Evolutionary conservation across 1,140 invertebrate species (phyloP).

Genomic region (Solen grandis): DNA sequence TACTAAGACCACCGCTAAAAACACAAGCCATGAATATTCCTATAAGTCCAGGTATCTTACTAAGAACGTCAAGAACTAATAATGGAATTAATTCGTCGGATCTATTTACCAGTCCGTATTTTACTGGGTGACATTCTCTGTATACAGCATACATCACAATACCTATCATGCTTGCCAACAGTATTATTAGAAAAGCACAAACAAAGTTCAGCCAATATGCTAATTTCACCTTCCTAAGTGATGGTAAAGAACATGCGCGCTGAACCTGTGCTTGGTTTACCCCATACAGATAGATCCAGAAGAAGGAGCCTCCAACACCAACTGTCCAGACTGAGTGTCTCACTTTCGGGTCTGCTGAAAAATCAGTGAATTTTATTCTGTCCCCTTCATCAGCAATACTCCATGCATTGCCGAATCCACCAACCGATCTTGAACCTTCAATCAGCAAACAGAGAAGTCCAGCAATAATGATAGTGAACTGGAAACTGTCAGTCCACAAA

Average conservation of each 20-base stretch:
- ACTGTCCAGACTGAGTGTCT: conserved; percentile 93
- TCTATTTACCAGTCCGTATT: conserved; percentile 80
- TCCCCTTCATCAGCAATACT: conserved; percentile 80
- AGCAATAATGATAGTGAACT: too few species aligned
- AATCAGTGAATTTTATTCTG: conserved; percentile 85
- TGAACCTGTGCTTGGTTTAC: conserved; percentile 95
- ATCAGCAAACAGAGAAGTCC: conserved; percentile 89
- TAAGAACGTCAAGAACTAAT: conserved; percentile 90
- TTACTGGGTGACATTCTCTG: too few species aligned
- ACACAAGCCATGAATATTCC: conserved; percentile 95
- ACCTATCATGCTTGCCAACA: conserved; percentile 89
- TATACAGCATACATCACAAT: too few species aligned
- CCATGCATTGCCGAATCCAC: conserved; percentile 87
- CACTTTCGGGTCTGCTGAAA: too few species aligned
- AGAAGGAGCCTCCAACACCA: conserved; percentile 91
- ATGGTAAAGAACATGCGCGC: conserved; percentile 91
- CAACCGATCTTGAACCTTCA: conserved; percentile 86
- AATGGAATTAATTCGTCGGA: conserved; percentile 85
- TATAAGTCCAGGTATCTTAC: conserved; percentile 86
- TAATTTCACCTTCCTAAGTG: conserved; percentile 84
- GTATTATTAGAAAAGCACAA: conserved; percentile 89
- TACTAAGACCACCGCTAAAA: too few species aligned
- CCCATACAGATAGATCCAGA: too few species aligned
- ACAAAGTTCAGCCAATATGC: conserved; percentile 87
- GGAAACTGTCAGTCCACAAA: conserved; percentile 92